Evolutionary conservation across 2,888 invertebrate genomes (phyloP), one percentile per base, ranked within the genome.

Genomic region (Exocentrus adspersus): DNA sequence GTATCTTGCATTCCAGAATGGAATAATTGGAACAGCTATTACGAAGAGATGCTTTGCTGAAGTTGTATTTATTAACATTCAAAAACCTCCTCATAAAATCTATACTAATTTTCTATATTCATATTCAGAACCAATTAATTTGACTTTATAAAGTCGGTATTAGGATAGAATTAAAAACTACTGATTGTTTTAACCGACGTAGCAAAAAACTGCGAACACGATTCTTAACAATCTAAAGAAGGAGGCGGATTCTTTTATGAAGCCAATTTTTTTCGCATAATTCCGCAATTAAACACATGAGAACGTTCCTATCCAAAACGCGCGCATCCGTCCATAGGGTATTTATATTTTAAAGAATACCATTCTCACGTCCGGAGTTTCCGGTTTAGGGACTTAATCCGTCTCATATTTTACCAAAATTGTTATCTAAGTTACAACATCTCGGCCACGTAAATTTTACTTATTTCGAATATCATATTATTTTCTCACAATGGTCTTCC

Each of bases 311-410:
- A 41, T 20, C 42, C 19, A 17, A 54, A 54, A 28, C 24, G 19
- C n/a, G 24, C 42, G 54, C 43, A 28, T 54, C 54, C 54, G 53
- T 21, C 16, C 53, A 37, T 54, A 43, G 28, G 24, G 54, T 54
- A 53, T 54, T 54, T 54, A 54, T 54, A 43, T 54, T 42, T 42
- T 20, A 41, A 68, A 64, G 67, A 70, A 70, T 69, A 70, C 68
- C 68, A 51, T 73, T 73, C 73, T 73, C 72, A 72, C 73, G 72
- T 73, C 69, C 59, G 51, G 64, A 57, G 67, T 69, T 76, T 76
- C 76, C 76, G 76, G 76, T 76, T 74, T 72, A 70, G 70, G 67
- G 71, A 68, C 69, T 68, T 72, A 72, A 64, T 66, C 64, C 63
- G 67, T 60, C 69, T 64, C 65, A 60, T 71, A 71, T 70, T 72